phyloP scores from a whole-genome alignment of 2,888 invertebrate species.

The Papilio protenor region DNA sequence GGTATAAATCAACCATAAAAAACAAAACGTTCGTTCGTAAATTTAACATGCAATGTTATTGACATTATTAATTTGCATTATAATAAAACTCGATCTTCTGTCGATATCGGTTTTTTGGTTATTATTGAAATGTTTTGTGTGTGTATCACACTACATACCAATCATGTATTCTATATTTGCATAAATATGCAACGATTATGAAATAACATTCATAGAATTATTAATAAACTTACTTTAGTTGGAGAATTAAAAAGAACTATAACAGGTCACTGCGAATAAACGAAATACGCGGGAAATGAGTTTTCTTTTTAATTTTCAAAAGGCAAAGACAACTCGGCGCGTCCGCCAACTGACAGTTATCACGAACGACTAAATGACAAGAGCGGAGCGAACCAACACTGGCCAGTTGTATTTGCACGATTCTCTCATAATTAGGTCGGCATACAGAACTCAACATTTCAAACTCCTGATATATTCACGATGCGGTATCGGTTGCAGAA shows the following conservation, averaged over 20 bases:
- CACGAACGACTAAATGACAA: conserved; percentile 39
- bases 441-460: conserved; percentile 8
- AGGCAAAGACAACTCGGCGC: conserved; percentile 19
- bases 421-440: conserved; percentile 38
- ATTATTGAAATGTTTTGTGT: not conserved
- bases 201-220: not conserved
- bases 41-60: no score
- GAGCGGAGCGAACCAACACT: not conserved
- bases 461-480: conserved; percentile 4
- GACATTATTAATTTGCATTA: no score
- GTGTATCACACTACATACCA: not conserved
- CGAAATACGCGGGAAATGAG: conserved; percentile 33
- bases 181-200: not conserved
- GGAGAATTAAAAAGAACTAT: not conserved
- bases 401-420: conserved; percentile 31
- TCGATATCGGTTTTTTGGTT: not conserved
- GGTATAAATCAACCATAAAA: no score
- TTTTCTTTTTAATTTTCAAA: conserved; percentile 28
- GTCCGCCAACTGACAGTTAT: conserved; percentile 27
- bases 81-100: no score
- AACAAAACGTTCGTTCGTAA: no score
- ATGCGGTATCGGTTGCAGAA: not conserved
- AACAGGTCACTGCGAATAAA: conserved; percentile 1
- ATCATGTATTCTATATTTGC: not conserved
- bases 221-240: conserved; percentile 26